Evolutionary conservation across 2,888 invertebrate genomes (phyloP).

Genomic region (Heliconius erato): DNA sequence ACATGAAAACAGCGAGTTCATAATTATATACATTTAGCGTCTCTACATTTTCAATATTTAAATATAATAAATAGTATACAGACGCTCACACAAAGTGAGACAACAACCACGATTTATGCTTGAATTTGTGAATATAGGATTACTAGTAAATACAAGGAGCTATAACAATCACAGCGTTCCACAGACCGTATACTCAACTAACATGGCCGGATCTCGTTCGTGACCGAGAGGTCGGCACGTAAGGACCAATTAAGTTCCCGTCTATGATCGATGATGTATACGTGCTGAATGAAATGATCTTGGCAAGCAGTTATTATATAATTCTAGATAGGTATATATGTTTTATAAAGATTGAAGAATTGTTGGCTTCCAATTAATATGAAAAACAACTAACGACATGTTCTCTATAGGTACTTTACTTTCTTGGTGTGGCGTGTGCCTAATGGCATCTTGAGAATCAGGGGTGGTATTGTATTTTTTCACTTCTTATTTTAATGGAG

Average conservation of each 20-base stretch:
- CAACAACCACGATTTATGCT: background rate
- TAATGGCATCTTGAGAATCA: too few relatives aligned
- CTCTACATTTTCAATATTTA: background rate
- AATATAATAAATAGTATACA: background rate
- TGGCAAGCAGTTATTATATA: conserved; percentile 19
- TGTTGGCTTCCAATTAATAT: conserved; percentile 2
- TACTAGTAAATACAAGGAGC: conserved; percentile 10
- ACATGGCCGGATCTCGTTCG: conserved; percentile 28
- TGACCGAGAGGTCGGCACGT: conserved; percentile 31
- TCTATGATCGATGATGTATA: conserved; percentile 31
- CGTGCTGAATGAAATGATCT: conserved; percentile 30
- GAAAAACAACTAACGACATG: background rate
- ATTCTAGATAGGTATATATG: background rate
- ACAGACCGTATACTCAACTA: conserved; percentile 26
- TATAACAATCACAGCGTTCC: conserved; percentile 21
- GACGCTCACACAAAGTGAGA: background rate
- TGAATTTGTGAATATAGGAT: conserved; percentile 4
- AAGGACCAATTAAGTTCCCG: conserved; percentile 33
- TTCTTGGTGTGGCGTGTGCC: too few relatives aligned
- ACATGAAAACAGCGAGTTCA: too few relatives aligned
- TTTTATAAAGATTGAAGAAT: background rate
- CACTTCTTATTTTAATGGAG: too few relatives aligned
- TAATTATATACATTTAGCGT: too few relatives aligned
- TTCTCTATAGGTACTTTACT: too few relatives aligned
- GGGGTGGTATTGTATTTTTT: too few relatives aligned